A percentile compares a stretch with the other conserved stretches of the same genome.
Evolutionary conservation across 2,797 vertebrate species (phyloP).

Genomic region (Octomys mimax): DNA sequence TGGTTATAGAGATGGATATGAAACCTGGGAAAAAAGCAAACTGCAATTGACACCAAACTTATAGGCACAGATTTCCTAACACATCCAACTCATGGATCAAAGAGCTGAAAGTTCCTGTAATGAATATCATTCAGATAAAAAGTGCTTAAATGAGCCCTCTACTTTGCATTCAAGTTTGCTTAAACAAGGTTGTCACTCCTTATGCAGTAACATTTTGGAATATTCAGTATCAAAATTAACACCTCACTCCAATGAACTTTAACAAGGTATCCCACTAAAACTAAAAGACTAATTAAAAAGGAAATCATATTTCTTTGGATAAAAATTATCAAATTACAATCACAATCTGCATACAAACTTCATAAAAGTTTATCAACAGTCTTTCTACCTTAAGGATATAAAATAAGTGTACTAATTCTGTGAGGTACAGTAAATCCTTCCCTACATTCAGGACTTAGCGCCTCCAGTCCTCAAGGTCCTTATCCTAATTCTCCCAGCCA

Average conservation of each 20-base stretch:
- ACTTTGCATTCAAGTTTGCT: background rate
- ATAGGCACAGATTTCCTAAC: background rate
- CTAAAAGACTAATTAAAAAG: background rate
- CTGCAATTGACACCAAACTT: conserved; percentile 31
- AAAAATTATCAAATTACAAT: conserved; percentile 7
- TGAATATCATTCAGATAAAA: background rate
- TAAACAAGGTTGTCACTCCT: background rate
- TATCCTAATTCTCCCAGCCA: background rate
- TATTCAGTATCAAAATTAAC: background rate
- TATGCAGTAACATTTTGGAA: background rate
- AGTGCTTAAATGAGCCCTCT: background rate
- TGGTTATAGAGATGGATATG: conserved; percentile 96
- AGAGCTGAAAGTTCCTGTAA: background rate
- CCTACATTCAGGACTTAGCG: background rate
- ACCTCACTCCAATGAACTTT: background rate
- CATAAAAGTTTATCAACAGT: conserved; percentile 5
- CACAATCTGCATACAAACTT: background rate
- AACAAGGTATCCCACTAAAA: background rate
- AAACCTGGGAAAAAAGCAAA: conserved; percentile 90
- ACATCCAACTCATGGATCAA: background rate
- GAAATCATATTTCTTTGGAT: background rate
- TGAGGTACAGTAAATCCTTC: background rate
- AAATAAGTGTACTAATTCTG: background rate
- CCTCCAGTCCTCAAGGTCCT: background rate
- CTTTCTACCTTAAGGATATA: background rate